phyloP scores from a whole-genome alignment of 2,888 invertebrate species.

The Tetrapedia diversipes region DNA sequence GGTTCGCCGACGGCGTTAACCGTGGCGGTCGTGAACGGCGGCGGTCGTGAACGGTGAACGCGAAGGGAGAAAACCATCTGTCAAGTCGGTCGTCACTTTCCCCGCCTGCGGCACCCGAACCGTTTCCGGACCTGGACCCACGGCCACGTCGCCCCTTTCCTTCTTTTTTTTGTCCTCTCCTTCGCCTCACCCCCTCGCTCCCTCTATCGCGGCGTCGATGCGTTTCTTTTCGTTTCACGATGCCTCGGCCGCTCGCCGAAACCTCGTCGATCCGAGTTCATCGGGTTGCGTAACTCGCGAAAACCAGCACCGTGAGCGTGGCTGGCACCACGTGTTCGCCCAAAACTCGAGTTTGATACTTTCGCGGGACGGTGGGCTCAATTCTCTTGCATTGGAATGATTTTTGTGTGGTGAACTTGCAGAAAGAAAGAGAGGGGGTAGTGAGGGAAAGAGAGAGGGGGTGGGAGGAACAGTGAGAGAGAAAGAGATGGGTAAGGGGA shows the following conservation, averaged over 20 bases:
- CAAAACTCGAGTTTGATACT: slow-evolving; percentile 26
- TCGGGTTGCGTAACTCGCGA: slow-evolving; percentile 55
- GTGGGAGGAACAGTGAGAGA: neutral
- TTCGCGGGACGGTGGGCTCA: slow-evolving; percentile 33
- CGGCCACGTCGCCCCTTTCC: slow-evolving; percentile 24
- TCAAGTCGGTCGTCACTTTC: slow-evolving; percentile 74
- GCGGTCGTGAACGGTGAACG: slow-evolving; percentile 22
- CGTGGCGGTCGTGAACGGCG: slow-evolving; percentile 39
- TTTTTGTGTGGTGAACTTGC: slow-evolving; percentile 17
- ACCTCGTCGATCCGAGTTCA: slow-evolving; percentile 23
- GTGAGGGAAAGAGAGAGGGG: no score
- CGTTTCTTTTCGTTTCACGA: slow-evolving; percentile 9
- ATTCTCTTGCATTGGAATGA: slow-evolving; percentile 13
- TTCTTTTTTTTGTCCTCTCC: neutral
- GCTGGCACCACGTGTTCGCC: slow-evolving; percentile 18
- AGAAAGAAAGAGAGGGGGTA: neutral
- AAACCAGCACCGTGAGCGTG: slow-evolving; percentile 48
- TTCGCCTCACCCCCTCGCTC: neutral
- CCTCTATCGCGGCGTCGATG: neutral
- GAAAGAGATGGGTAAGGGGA: neutral
- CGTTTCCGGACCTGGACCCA: slow-evolving; percentile 76
- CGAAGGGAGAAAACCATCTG: slow-evolving; percentile 69
- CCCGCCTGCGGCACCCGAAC: slow-evolving; percentile 77
- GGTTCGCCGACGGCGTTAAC: slow-evolving; percentile 49
- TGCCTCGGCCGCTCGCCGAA: slow-evolving; percentile 37